These are phyloP conservation scores for Nephrotoma guestfalica DNA, from an alignment of 2,888 invertebrate species.

Conservation along the genomic window DNA sequence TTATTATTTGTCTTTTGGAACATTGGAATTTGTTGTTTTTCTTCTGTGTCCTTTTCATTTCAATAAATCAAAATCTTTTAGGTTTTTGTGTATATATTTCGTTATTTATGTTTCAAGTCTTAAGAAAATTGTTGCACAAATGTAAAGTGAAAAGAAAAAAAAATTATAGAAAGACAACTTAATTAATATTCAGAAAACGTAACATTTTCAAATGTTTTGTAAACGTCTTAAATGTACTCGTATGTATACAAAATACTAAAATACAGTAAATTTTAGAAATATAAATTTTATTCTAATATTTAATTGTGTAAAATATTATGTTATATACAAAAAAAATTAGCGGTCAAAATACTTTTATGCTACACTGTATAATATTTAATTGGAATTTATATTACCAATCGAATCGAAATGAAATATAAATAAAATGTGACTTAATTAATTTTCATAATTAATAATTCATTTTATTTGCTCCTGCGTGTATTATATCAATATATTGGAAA, in stretches of 20 bases:
- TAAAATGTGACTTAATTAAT: constrained; percentile 6
- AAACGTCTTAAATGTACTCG: neutral
- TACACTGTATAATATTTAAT: neutral
- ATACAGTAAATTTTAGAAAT: neutral
- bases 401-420: neutral
- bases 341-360: neutral
- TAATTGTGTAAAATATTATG: neutral
- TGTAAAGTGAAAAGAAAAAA: neutral
- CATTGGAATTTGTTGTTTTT: neutral
- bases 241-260: neutral
- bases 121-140: neutral
- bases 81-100: neutral
- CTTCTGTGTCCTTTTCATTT: neutral
- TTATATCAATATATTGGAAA: neutral
- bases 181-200: constrained; percentile 7
- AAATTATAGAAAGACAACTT: constrained; percentile 5
- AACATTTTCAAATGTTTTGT: neutral
- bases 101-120: neutral
- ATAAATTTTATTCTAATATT: no score
- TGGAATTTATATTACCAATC: neutral
- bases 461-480: neutral
- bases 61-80: neutral
- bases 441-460: constrained; percentile 6
- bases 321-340: neutral
- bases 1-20: constrained; percentile 2